Base-by-base conservation (phyloP, 2,113 vertebrate species). In the Setophaga petechia region DNA sequence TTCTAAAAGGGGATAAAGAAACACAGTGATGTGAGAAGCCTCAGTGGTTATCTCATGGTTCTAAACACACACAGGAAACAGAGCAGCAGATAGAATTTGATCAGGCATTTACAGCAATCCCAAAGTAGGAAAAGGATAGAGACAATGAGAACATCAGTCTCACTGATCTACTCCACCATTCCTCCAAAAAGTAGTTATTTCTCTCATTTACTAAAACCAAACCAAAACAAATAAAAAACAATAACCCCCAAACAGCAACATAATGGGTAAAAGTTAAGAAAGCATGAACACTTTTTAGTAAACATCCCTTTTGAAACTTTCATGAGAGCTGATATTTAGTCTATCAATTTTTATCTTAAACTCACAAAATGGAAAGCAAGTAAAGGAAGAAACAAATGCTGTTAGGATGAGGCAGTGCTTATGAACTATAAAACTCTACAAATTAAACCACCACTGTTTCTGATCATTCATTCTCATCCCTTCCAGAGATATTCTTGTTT, bases 1-100 rank as follows among this genome's bases (percentile, higher is more conserved):
- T 92, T 79, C 39, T 94, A 83, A 96, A 96, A 97, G 69, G 14
- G 33, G 13, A 90, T 76, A 58, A 87, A 92, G 96, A 78, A 91
- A 90, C 46, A 94, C 35, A 52, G 15, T 65, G 79, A 72, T 67
- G 35, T 39, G 47, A 90, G 82, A 86, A 96, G 91, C 74, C 74
- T 95, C 93, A 57, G 59, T 19, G 3, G 87, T 75, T 93, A 75
- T 54, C 71, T 35, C 4, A 5, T n/a, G 61, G 79, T 58, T 59
- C 62, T 69, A 33, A 82, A 52, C 14, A 74, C 28, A 43, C n/a
- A 9, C 31, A 46, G 54, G n/a, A 73, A 68, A 46, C 31, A 90
- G 52, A 44, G 82, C 31, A 62, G 43, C 55, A 69, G 31, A 62
- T 15, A 20, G 51, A 15, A 91, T 85, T 65, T 88, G 19, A 54